Conservation (phyloP, 2,113 vertebrate genomes). For the Caranx melampygus region DNA sequence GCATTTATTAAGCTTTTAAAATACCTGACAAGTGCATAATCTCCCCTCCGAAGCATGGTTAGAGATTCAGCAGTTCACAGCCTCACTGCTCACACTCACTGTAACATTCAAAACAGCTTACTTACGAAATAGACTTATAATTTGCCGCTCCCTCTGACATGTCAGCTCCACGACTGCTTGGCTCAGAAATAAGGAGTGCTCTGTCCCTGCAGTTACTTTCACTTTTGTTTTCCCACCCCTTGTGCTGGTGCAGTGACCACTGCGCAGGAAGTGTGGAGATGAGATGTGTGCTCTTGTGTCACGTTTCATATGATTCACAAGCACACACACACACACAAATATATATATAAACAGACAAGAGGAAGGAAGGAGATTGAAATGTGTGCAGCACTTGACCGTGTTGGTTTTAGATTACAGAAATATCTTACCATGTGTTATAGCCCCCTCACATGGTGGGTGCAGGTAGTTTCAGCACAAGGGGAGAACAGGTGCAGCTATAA, state of each 20-base stretch:
- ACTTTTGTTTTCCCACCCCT: not conserved
- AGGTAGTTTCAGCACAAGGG: not conserved
- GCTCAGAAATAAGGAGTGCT: fast-evolving
- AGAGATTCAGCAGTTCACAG: constrained; percentile 5
- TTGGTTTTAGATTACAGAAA: too few species aligned
- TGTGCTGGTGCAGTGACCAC: not conserved
- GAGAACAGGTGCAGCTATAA: not conserved
- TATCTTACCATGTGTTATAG: too few species aligned
- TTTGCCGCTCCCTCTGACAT: fast-evolving
- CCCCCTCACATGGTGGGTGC: not conserved
- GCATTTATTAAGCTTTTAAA: too few species aligned
- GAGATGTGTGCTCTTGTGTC: not conserved
- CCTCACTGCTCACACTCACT: not conserved
- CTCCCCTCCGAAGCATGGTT: not conserved
- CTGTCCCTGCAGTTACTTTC: constrained; percentile 2
- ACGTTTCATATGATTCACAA: too few species aligned
- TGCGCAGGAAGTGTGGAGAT: not conserved
- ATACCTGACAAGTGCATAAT: not conserved
- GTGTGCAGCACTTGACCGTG: too few species aligned
- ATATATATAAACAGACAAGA: too few species aligned
- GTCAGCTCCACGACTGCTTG: too few species aligned
- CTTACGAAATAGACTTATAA: not conserved
- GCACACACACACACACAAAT: too few species aligned
- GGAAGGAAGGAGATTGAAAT: too few species aligned
- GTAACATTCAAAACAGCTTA: not conserved